Evolutionary conservation across 2,113 vertebrate species (phyloP), one percentile per base, ranked within the genome.

Genomic region (Scolopax mira): DNA sequence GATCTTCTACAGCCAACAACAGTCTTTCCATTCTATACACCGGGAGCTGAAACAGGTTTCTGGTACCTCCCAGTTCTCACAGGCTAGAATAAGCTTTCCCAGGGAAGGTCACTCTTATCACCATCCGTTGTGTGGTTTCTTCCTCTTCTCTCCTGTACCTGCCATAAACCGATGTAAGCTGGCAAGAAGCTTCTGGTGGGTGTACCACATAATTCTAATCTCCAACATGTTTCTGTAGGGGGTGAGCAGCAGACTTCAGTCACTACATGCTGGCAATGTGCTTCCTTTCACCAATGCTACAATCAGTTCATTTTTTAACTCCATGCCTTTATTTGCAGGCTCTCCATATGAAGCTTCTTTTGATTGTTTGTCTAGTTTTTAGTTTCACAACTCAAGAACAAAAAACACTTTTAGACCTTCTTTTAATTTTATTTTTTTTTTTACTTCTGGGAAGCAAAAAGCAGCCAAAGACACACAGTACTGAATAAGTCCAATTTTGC

Each of bases 341-440:
- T 95, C 73, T 93, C 13, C 1, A 90, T 93, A 91, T 94, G 81
- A 94, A 87, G 78, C 95, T 66, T 95, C 81, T 93, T 94, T 93
- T 61, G 79, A 48, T 95, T 95, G 93, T 93, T 97, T 97, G 74
- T 81, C 74, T 93, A 95, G 82, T 52, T 96, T 96, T 97, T 85
- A 87, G 80, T 96, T 97, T 97, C 92, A 97, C 85, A 94, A 96
- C 91, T 90, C 51, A 91, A 94, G 80, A 97, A 96, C 84, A 97
- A 94, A 97, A 97, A 93, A 87, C 60, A 91, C 75, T 85, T 96
- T 94, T 77, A 95, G 66, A 94, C 21, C 33, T 87, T 94, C 81
- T 82, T 95, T 94, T 72, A 83, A 93, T 88, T 31, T 71, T 65
- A 86, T 52, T 67, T 75, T 60, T 71, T 77, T 75, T 91, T 90